Percentiles rank a stretch among this genome's conserved stretches.
phyloP scores from a whole-genome alignment of 2,113 vertebrate species.

The Hystrix cristata region DNA sequence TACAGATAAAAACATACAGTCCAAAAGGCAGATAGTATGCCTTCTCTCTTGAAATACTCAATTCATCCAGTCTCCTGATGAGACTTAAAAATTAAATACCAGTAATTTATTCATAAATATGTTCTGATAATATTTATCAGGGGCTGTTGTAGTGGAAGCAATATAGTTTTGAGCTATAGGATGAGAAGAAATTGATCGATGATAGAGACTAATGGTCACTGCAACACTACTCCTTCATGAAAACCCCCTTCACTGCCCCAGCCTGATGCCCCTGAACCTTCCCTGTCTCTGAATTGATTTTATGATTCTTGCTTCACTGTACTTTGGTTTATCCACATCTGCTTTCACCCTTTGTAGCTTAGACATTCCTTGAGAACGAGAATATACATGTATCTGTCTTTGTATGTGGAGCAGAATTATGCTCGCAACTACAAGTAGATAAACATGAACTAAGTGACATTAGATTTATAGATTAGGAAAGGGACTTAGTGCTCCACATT shows the following conservation, averaged over 20 bases:
- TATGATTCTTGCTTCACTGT: neutral
- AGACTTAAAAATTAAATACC: conserved; percentile 38
- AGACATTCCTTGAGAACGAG: neutral
- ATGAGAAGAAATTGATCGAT: neutral
- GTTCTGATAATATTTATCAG: neutral
- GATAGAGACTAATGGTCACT: neutral
- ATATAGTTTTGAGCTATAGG: neutral
- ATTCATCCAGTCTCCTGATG: neutral
- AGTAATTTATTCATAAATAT: conserved; percentile 41
- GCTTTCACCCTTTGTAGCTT: neutral
- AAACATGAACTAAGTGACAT: neutral
- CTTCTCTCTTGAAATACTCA: conserved; percentile 37
- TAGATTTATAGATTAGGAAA: neutral
- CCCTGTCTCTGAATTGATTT: neutral
- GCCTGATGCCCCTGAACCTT: neutral
- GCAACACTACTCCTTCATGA: neutral
- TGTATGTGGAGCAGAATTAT: neutral
- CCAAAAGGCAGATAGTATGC: neutral
- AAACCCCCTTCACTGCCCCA: neutral
- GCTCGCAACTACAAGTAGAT: neutral
- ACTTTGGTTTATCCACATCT: neutral
- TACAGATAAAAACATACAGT: neutral
- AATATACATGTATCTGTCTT: neutral
- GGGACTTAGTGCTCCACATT: neutral
- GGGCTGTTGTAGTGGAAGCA: neutral